These are phyloP conservation scores for Percina caprodes DNA, from an alignment of 2,113 vertebrate genomes.

Conservation along the genomic window DNA sequence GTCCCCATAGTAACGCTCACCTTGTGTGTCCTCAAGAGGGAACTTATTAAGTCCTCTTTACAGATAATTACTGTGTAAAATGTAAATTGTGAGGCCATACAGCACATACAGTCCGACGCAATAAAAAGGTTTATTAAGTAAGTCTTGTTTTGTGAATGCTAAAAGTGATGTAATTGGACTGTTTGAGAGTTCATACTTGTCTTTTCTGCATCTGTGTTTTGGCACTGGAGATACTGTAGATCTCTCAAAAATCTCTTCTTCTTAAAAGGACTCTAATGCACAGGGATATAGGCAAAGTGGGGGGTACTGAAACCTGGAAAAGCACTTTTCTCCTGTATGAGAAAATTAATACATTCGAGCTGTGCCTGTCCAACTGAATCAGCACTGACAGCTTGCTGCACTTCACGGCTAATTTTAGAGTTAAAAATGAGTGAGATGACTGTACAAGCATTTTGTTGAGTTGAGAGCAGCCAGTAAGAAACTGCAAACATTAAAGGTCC, in stretches of 20 bases:
- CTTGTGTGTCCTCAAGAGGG: constrained; percentile 67
- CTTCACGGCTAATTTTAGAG: constrained; percentile 71
- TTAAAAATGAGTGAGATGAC: constrained; percentile 60
- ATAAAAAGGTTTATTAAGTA: constrained; percentile 70
- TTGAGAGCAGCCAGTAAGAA: constrained; percentile 41
- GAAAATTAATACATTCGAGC: constrained; percentile 65
- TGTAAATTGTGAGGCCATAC: constrained; percentile 64
- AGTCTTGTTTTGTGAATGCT: constrained; percentile 46
- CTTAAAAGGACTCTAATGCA: constrained; percentile 64
- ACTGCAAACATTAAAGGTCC: constrained; percentile 57
- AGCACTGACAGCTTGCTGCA: constrained; percentile 59
- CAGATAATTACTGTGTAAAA: constrained; percentile 74
- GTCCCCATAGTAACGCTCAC: constrained; percentile 79
- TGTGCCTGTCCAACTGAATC: constrained; percentile 68
- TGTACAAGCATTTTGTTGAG: constrained; percentile 53
- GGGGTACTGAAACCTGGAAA: constrained; percentile 66
- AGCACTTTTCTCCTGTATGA: constrained; percentile 65
- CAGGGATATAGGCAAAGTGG: constrained; percentile 50
- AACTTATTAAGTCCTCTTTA: constrained; percentile 74
- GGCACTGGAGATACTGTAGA: constrained; percentile 30
- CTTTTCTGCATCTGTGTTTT: constrained; percentile 42
- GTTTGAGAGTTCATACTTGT: constrained; percentile 8
- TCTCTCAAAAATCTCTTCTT: constrained; percentile 45
- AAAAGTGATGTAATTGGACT: constrained; percentile 54
- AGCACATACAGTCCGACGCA: constrained; percentile 60